A percentile compares a stretch with the other conserved stretches of the same genome.
Conservation (phyloP, 2,113 vertebrate species). For the Oncorhynchus nerka region DNA sequence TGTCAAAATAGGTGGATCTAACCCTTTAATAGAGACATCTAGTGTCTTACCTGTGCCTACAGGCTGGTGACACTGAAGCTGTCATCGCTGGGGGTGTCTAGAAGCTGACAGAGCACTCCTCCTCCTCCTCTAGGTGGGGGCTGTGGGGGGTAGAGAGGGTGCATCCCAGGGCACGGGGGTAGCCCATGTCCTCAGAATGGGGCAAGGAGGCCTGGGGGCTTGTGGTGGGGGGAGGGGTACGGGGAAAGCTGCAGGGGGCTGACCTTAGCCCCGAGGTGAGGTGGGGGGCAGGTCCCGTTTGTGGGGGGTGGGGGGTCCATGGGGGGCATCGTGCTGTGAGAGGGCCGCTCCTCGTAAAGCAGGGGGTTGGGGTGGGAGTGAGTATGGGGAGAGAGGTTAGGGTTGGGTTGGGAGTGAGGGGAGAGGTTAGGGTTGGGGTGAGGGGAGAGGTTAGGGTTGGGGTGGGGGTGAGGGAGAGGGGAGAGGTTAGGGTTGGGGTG, state of each 20-base stretch:
- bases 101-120: conserved; percentile 89
- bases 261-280: conserved; percentile 76
- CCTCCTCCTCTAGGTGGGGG: conserved; percentile 54
- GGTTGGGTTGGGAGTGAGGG: conserved; percentile 17
- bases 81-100: conserved; percentile 92
- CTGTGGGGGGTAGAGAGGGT: conserved; percentile 87
- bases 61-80: conserved; percentile 99
- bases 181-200: conserved; percentile 88
- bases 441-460: conserved; percentile 41
- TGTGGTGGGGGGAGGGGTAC: conserved; percentile 68
- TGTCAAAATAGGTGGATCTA: too few species aligned
- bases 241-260: conserved; percentile 62
- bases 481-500: too few species aligned
- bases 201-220: conserved; percentile 85
- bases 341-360: conserved; percentile 85
- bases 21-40: not conserved
- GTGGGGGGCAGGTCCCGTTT: conserved; percentile 82
- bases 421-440: conserved; percentile 34
- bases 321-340: conserved; percentile 10
- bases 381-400: not conserved
- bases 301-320: conserved; percentile 40
- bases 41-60: conserved; percentile 82
- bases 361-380: conserved; percentile 52
- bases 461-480: too few species aligned
- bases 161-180: conserved; percentile 79